phyloP scores from a whole-genome alignment of 1,140 invertebrate species.

The Drosophila willistoni region DNA sequence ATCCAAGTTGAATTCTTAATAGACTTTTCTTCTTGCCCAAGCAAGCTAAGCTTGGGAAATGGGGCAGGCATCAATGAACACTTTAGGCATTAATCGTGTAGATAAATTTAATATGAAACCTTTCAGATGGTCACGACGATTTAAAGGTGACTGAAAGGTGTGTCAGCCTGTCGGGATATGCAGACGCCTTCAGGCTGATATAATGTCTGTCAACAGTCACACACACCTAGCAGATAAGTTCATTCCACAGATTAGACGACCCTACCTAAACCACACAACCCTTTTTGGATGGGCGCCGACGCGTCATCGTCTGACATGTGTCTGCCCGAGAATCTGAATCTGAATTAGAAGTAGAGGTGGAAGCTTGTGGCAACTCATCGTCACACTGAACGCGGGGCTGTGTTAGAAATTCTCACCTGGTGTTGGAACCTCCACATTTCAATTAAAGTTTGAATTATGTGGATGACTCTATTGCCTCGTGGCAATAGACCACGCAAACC shows the following conservation, averaged over 20 bases:
- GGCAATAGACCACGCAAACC: too few relatives aligned
- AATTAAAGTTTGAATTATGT: slow-evolving; percentile 16
- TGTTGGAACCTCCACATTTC: background rate
- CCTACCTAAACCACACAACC: slow-evolving; percentile 17
- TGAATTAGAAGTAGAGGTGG: slow-evolving; percentile 25
- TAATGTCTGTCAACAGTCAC: slow-evolving; percentile 30
- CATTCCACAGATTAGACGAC: slow-evolving; percentile 35
- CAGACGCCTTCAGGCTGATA: slow-evolving; percentile 18
- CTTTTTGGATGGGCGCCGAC: slow-evolving; percentile 18
- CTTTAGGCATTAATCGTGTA: slow-evolving; percentile 48
- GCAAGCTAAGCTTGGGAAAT: background rate
- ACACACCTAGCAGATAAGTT: slow-evolving; percentile 43
- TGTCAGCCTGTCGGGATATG: slow-evolving; percentile 11
- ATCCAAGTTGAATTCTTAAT: too few relatives aligned
- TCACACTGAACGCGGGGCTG: slow-evolving; percentile 22
- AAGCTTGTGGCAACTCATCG: slow-evolving; percentile 48
- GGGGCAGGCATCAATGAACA: slow-evolving; percentile 1
- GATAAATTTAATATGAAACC: slow-evolving; percentile 62
- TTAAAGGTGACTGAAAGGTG: slow-evolving; percentile 27
- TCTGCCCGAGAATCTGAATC: slow-evolving; percentile 29
- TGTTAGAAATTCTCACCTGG: slow-evolving; percentile 32
- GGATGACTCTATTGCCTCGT: background rate
- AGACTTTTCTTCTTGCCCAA: background rate
- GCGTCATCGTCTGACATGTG: slow-evolving; percentile 47
- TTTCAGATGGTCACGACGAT: slow-evolving; percentile 41